A percentile compares a stretch with the other conserved stretches of the same genome.
phyloP scores from a whole-genome alignment of 2,797 vertebrate species.

The Valencia hispanica region DNA sequence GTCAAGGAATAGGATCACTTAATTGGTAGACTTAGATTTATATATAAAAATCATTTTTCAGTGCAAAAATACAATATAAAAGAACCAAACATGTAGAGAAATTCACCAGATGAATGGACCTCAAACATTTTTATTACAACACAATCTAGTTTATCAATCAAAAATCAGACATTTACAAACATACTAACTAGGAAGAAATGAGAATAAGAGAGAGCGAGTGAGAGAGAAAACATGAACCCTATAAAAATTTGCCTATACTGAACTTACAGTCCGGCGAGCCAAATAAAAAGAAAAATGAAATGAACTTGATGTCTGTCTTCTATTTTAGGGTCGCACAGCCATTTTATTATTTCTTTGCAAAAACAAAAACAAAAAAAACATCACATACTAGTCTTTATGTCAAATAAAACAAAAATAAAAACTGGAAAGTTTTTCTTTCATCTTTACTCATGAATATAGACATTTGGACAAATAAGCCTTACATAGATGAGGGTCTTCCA shows the following conservation, averaged over 20 bases:
- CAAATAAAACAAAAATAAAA: constrained; percentile 99
- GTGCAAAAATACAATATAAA: constrained; percentile 70
- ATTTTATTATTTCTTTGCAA: constrained; percentile 76
- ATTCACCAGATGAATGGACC: constrained; percentile 90
- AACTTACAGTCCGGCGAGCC: constrained; percentile 92
- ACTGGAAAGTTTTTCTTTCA: constrained; percentile 79
- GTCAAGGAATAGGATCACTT: background rate
- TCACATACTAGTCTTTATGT: constrained; percentile 70
- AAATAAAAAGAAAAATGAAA: constrained; percentile 59
- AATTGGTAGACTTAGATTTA: background rate
- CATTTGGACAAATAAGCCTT: constrained; percentile 85
- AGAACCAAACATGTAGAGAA: constrained; percentile 64
- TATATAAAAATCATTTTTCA: constrained; percentile 48
- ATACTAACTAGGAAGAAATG: constrained; percentile 88
- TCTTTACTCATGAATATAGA: constrained; percentile 88
- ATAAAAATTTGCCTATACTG: constrained; percentile 94
- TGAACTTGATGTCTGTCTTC: constrained; percentile 59
- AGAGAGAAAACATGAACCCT: constrained; percentile 76
- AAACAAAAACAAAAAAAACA: constrained; percentile 69
- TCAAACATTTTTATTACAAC: constrained; percentile 99
- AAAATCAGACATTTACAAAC: constrained; percentile 96
- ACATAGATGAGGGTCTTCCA: constrained; percentile 78
- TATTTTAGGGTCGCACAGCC: constrained; percentile 58
- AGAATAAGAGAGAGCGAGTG: constrained; percentile 41
- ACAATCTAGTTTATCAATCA: constrained; percentile 95